Conservation (phyloP, 1,140 invertebrate species). For the Pachypeltis micranthus region DNA sequence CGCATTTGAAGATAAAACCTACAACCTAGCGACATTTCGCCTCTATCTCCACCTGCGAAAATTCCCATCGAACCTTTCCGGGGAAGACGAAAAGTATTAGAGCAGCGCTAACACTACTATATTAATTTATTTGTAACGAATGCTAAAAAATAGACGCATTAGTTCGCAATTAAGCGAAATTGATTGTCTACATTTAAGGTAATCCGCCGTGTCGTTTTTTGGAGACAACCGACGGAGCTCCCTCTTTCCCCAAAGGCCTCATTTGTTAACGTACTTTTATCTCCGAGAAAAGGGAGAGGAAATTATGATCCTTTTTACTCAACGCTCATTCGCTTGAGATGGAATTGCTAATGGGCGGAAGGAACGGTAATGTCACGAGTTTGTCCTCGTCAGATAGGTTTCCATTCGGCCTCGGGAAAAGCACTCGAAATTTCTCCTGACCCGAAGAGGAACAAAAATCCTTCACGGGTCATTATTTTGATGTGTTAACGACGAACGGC, state of each 20-base stretch:
- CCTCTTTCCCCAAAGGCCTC: neutral
- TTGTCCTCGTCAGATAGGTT: neutral
- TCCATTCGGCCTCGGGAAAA: too few species aligned
- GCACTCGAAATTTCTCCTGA: too few species aligned
- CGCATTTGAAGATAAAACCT: too few species aligned
- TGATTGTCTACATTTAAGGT: conserved; percentile 4
- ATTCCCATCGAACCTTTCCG: too few species aligned
- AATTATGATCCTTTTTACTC: conserved; percentile 12
- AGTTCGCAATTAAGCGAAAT: neutral
- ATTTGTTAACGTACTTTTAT: conserved; percentile 1
- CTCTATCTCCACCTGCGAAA: too few species aligned
- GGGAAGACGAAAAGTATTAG: too few species aligned
- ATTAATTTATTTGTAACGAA: too few species aligned
- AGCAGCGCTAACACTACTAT: too few species aligned
- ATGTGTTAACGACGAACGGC: too few species aligned
- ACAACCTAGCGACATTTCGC: too few species aligned
- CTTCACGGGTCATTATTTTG: too few species aligned
- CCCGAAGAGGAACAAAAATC: too few species aligned
- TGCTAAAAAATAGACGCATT: conserved; percentile 2
- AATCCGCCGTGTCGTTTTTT: neutral
- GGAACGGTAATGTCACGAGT: neutral
- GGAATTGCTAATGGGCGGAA: conserved; percentile 6
- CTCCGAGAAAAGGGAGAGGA: neutral
- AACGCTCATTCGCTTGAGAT: conserved; percentile 5
- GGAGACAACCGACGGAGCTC: neutral